Evolutionary conservation across 2,797 vertebrate species (phyloP), one percentile per base, ranked within the genome.

Genomic region (Argyrosomus regius): DNA sequence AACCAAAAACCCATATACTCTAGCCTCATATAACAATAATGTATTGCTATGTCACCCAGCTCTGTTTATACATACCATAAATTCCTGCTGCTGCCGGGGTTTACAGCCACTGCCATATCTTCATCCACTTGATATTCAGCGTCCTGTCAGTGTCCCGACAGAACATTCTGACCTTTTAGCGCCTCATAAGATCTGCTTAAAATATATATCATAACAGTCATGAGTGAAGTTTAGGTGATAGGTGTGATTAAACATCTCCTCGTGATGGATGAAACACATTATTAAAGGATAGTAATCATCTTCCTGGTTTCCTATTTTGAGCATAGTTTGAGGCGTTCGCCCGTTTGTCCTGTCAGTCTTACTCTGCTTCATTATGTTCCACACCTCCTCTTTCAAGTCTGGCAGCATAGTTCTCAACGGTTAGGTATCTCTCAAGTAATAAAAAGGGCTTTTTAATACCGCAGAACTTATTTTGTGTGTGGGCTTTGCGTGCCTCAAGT

Each of bases 231-330:
- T n/a, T 63, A 24, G 58, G 39, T 72, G 53, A 16, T 49, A 17
- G 48, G 45, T 46, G 12, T 26, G 59, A 72, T 78, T 54, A 74
- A 61, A 65, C 70, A 22, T 56, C 62, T 63, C 53, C 63, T 66
- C 31, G 54, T 85, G 75, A 88, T 77, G 48, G 80, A 88, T 80
- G 77, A 75, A 77, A 69, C 59, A 24, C 59, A 46, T 82, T 78
- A 79, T 78, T 82, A 77, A 71, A 62, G 67, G 31, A 46, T 20
- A 43, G 48, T 80, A 78, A 87, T 83, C 62, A 82, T 83, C 66
- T 61, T 75, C 63, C 69, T 39, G 11, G n/a, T 48, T 76, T 72
- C 22, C 53, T 50, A 59, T 84, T 85, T 72, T 65, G 18, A 85
- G 72, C 22, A 3, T n/a, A 28, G 71, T 66, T 85, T 59, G 60